Percentiles rank a stretch among this genome's conserved stretches.
phyloP scores from a whole-genome alignment of 2,113 vertebrate genomes.

The Thunnus thynnus region DNA sequence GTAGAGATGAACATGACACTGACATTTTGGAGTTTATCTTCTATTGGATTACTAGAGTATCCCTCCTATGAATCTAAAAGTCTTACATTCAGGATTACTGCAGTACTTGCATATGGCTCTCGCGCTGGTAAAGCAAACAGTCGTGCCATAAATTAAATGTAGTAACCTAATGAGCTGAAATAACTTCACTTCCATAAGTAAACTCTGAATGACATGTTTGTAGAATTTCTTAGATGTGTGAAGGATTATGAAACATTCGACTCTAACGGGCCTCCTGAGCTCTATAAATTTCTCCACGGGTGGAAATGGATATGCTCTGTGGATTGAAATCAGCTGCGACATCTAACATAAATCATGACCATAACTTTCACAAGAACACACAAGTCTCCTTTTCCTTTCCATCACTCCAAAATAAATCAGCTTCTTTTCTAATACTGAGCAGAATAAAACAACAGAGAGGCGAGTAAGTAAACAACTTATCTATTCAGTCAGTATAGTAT shows the following conservation, averaged over 20 bases:
- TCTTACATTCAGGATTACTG: background rate
- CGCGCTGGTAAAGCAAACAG: slow-evolving; percentile 17
- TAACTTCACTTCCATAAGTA: slow-evolving; percentile 60
- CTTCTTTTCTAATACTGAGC: slow-evolving; percentile 36
- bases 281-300: slow-evolving; percentile 57
- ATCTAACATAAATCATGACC: slow-evolving; percentile 67
- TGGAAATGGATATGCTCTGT: slow-evolving; percentile 39
- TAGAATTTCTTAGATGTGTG: slow-evolving; percentile 54
- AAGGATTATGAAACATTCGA: slow-evolving; percentile 56
- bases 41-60: background rate
- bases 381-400: slow-evolving; percentile 18
- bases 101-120: background rate
- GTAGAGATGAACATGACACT: background rate
- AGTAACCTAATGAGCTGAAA: slow-evolving; percentile 54
- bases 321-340: slow-evolving; percentile 73
- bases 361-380: slow-evolving; percentile 61
- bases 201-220: slow-evolving; percentile 42
- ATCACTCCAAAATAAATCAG: slow-evolving; percentile 52
- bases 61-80: background rate
- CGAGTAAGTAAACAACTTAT: slow-evolving; percentile 65
- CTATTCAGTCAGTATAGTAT: slow-evolving; percentile 35
- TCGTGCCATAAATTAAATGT: slow-evolving; percentile 31
- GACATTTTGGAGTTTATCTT: background rate
- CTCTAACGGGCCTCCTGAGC: slow-evolving; percentile 60
- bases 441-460: slow-evolving; percentile 43